phyloP scores from a whole-genome alignment of 2,888 invertebrate genomes.

The Pimpla rufipes region DNA sequence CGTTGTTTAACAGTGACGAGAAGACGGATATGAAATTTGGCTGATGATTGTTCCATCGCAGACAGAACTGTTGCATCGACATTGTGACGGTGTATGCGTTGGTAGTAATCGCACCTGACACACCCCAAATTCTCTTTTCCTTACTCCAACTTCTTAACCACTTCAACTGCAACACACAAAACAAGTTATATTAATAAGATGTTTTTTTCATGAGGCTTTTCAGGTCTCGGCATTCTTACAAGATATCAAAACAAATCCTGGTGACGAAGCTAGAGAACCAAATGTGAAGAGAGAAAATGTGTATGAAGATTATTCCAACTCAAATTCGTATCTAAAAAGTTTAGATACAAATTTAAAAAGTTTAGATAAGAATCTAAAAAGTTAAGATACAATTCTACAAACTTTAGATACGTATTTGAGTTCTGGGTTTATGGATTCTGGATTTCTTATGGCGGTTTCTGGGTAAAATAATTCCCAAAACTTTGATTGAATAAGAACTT shows the following conservation, averaged over 20 bases:
- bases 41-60: slow-evolving; percentile 97
- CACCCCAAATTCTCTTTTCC: not conserved
- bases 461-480: too few species aligned
- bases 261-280: too few species aligned
- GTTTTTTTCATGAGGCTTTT: slow-evolving; percentile 9
- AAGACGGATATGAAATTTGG: slow-evolving; percentile 97
- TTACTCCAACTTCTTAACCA: slow-evolving; percentile 39
- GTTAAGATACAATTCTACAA: too few species aligned
- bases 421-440: too few species aligned
- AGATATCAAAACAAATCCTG: not conserved
- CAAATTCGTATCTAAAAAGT: too few species aligned
- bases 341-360: too few species aligned
- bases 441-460: too few species aligned
- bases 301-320: too few species aligned
- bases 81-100: slow-evolving; percentile 66
- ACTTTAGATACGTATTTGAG: too few species aligned
- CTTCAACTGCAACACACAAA: slow-evolving; percentile 61
- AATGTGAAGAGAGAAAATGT: too few species aligned
- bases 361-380: too few species aligned
- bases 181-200: slow-evolving; percentile 33
- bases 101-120: not conserved
- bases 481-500: too few species aligned
- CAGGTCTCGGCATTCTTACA: not conserved
- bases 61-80: slow-evolving; percentile 92
- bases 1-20: slow-evolving; percentile 92